Base-by-base conservation (phyloP, 2,888 invertebrate species). In the Tachina grossa region DNA sequence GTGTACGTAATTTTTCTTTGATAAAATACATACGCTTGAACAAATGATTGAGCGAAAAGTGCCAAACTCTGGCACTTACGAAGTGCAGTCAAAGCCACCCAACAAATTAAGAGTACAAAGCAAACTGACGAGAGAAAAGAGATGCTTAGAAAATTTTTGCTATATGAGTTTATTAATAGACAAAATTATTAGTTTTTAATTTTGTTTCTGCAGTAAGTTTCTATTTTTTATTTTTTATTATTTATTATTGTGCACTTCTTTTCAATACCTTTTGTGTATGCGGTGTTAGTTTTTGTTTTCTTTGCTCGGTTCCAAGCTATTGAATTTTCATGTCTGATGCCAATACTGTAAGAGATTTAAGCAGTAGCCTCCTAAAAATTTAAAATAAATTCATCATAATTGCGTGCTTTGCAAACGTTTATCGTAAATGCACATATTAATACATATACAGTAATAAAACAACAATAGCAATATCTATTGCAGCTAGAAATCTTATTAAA, bases 221-320 rank as follows among this genome's bases (percentile, higher is more conserved):
- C 65, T 75, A 41, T 57, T 71, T 43, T 71, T 45, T 22, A 39
- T 51, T 53, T 63, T 31, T 55, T 59, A 39, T 51, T 13, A 55
- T 57, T 49, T 55, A 63, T 47, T 69, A 83, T 77, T 87, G 84
- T 86, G 84, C 82, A 86, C 71, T 77, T 84, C 80, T 82, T 53
- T 19, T 43, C 9, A 65, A 9, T 41, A 47, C 9, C 19, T 61
- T 55, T 22, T n/a, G 2, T 59, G 11, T 51, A 51, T 39, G 16
- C 14, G 51, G 55, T 80, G 49, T 57, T 61, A 69, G 45, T 47
- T 22, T n/a, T 19, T 53, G 11, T 45, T 55, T 72, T 53, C 45
- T 57, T 71, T 76, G 71, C 2, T 69, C 82, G 89, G 91, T 90
- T 91, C 91, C 91, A 90, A 89, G 89, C 90, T 88, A 88, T 87